Evolutionary conservation across 2,797 vertebrate species (phyloP), one percentile per base, ranked within the genome.

Genomic region (Botia almorhae): DNA sequence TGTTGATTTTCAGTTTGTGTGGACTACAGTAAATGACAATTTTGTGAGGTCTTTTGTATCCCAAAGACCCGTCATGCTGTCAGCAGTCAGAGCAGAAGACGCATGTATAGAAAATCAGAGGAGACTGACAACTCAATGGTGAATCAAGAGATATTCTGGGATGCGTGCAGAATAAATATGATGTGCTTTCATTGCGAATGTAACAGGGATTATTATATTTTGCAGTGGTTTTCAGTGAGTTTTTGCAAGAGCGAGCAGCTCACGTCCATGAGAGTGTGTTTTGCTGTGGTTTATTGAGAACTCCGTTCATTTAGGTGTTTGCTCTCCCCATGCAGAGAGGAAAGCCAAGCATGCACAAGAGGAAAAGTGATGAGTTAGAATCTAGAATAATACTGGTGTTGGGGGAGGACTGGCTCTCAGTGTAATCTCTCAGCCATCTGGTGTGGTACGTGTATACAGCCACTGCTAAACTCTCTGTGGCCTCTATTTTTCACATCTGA

Each of bases 391-490:
- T 72, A 67, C 46, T 50, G 60, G 60, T 48, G 69, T 80, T 81
- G 82, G 63, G 86, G 78, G 85, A 75, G 79, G 85, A 81, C 84
- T 84, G 75, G 85, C 33, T 33, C 78, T 86, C 85, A 70, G 83
- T 88, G 60, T 93, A 94, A 93, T 94, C 92, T 91, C 73, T 65
- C 36, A 83, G 88, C 93, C 93, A 94, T 94, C 93, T 94, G 93
- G 88, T 89, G 90, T 86, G 80, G 80, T 21, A 51, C 53, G 63
- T 81, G 56, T 69, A 17, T 68, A 33, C 12, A 14, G 51, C 60
- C 83, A 82, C 85, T 75, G 39, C 56, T 64, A 39, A 55, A 46
- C 71, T 84, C 80, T 56, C 84, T 64, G 11, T 55, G 39, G 17
- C 65, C 12, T 81, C 83, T 73, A 74, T 50, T 78, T 51, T n/a